phyloP scores from a whole-genome alignment of 1,140 invertebrate species.

The Pseudomyrmex cubaensis region DNA sequence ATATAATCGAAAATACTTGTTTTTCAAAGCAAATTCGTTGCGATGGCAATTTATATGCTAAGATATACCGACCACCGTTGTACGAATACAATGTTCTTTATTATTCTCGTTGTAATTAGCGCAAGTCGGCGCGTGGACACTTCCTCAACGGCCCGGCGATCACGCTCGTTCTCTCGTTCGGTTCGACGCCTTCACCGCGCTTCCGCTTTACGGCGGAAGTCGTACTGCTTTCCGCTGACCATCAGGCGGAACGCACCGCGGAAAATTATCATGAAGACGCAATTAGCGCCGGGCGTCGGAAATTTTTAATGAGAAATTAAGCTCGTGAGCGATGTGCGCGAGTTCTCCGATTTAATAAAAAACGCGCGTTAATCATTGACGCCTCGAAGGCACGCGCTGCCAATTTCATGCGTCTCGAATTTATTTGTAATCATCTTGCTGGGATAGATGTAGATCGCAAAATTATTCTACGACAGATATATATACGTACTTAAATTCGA shows the following conservation, averaged over 20 bases:
- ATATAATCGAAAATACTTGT: background rate
- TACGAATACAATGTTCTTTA: background rate
- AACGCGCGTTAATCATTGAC: constrained; percentile 44
- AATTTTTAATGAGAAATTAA: constrained; percentile 69
- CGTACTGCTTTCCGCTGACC: constrained; percentile 62
- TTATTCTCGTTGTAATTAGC: background rate
- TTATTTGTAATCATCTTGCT: constrained; percentile 1
- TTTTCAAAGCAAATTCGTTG: background rate
- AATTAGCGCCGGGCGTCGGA: constrained; percentile 64
- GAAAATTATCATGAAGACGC: constrained; percentile 64
- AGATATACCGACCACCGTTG: background rate
- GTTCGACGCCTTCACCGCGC: constrained; percentile 37
- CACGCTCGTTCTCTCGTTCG: constrained; percentile 50
- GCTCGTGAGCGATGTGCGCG: constrained; percentile 31
- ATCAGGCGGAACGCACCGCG: constrained; percentile 63
- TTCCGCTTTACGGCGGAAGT: constrained; percentile 57
- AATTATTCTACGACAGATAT: background rate
- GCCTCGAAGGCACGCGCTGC: constrained; percentile 50
- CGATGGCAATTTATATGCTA: background rate
- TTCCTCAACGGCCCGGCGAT: constrained; percentile 49
- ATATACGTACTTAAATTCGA: constrained; percentile 9
- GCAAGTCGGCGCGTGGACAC: constrained; percentile 39
- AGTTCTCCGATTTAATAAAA: constrained; percentile 43
- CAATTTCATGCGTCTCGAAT: constrained; percentile 50
- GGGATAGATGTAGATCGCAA: constrained; percentile 34